Percentiles rank a stretch among this genome's conserved stretches.
Evolutionary conservation across 2,888 invertebrate genomes (phyloP).

Genomic region (Pachliopta kotzebuea): DNA sequence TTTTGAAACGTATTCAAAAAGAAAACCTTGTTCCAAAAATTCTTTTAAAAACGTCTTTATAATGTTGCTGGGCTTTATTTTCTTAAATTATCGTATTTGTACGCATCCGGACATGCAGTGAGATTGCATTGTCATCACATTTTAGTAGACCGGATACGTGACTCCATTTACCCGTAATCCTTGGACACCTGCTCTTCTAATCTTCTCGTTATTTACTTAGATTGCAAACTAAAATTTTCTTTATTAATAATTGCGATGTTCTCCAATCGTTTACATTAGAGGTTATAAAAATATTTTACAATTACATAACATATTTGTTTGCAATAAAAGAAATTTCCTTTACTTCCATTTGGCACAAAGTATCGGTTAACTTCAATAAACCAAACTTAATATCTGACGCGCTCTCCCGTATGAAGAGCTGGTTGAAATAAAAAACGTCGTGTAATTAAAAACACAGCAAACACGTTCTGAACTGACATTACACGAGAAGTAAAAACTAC

Average conservation of each 20-base stretch:
- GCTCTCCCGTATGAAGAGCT: slow-evolving; percentile 18
- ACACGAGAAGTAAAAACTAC: slow-evolving; percentile 57
- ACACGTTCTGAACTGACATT: slow-evolving; percentile 37
- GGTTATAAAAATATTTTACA: too few relatives aligned
- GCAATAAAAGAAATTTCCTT: too few relatives aligned
- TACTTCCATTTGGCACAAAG: too few relatives aligned
- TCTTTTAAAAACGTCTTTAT: background rate
- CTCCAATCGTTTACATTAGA: too few relatives aligned
- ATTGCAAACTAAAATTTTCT: slow-evolving; percentile 15
- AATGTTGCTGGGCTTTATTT: slow-evolving; percentile 35
- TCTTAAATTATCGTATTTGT: slow-evolving; percentile 47
- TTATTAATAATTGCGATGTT: too few relatives aligned
- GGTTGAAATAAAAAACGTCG: slow-evolving; percentile 22
- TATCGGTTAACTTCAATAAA: background rate
- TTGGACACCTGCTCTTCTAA: slow-evolving; percentile 71
- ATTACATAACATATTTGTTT: too few relatives aligned
- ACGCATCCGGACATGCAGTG: slow-evolving; percentile 52
- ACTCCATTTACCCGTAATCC: slow-evolving; percentile 72
- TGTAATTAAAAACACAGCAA: slow-evolving; percentile 29
- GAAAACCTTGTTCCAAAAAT: too few relatives aligned
- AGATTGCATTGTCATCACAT: slow-evolving; percentile 75
- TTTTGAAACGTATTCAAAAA: too few relatives aligned
- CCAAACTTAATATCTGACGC: slow-evolving; percentile 22
- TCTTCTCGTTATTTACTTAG: slow-evolving; percentile 32
- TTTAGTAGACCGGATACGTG: slow-evolving; percentile 63